A percentile compares a stretch with the other conserved stretches of the same genome.
These are phyloP conservation scores for Lerista edwardsae DNA, from an alignment of 2,797 vertebrate genomes.

Conservation along the genomic window DNA sequence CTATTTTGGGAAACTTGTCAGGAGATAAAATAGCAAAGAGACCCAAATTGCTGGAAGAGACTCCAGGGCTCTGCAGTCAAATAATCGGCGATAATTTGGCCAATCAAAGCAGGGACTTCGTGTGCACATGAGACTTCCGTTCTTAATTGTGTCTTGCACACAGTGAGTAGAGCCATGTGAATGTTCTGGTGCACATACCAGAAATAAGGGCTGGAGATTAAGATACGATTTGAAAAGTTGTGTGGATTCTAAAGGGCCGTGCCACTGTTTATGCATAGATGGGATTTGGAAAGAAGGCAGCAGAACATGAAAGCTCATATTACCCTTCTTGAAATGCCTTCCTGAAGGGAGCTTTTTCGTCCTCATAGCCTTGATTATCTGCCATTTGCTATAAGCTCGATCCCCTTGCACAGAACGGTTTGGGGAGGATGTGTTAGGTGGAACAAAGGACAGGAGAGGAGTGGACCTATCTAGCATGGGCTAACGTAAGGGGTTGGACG, in stretches of 20 bases:
- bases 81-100: constrained; percentile 28
- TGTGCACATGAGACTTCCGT: constrained; percentile 33
- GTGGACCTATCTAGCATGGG: neutral
- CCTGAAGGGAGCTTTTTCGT: neutral
- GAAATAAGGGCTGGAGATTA: constrained; percentile 41
- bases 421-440: neutral
- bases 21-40: constrained; percentile 67
- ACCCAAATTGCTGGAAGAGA: constrained; percentile 43
- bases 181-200: neutral
- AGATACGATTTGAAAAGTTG: constrained; percentile 46
- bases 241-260: constrained; percentile 23
- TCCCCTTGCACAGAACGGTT: neutral
- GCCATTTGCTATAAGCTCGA: neutral
- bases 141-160: constrained; percentile 17
- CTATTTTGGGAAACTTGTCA: constrained; percentile 72
- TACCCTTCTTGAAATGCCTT: neutral
- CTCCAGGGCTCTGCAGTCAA: constrained; percentile 54
- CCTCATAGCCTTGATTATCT: neutral
- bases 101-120: constrained; percentile 54
- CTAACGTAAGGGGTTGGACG: neutral
- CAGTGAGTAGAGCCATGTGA: constrained; percentile 24
- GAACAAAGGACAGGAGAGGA: neutral
- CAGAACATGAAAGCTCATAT: constrained; percentile 1
- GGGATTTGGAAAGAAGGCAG: neutral
- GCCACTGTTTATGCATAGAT: constrained; percentile 7